Base-by-base conservation (phyloP, 2,888 invertebrate species). In the Leuctra nigra region DNA sequence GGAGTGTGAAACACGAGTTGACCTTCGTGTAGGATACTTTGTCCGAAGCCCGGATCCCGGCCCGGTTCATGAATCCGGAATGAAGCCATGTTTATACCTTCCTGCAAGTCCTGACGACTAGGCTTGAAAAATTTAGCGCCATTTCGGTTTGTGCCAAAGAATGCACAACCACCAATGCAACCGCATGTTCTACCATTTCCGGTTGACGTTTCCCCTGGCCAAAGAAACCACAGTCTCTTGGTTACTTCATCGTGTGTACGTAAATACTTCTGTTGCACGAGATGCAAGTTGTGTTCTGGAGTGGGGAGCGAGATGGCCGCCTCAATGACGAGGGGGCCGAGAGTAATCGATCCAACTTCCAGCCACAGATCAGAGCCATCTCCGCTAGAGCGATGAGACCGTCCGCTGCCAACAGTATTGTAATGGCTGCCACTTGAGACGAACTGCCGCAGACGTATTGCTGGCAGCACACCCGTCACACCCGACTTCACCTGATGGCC, bases 191-290 rank as follows among this genome's bases (percentile, higher is more conserved):
- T 48, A 4, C 74, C 74, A 18, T 68, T 63, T 0, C 81, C 75
- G 57, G 78, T 77, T 18, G 68, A 68, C 46, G 72, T 71, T 63
- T 86, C 84, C 16, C 77, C 76, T 0, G 89, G 84, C 97, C 97
- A 98, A 23, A 99, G 73, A 69, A 99, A 98, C 92, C 94, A 95
- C 33, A 99, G 75, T 57, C 95, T 81, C 68, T 90, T 91, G 0
- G 84, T 84, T 63, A 85, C 82, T 20, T 84, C 84, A 72, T 99
- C 98, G 65, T 91, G 91, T 48, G 83, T 79, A 67, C 84, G 86
- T 41, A 92, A 70, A 69, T 89, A 86, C 63, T 76, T 77, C 66
- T 91, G 90, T 69, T 92, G 91, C 13, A 86, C 82, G 20, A 83
- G 70, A 69, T 90, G 87, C 55, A 88, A 70, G 68, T 87, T 84